Evolutionary conservation across 2,888 invertebrate genomes (phyloP).

Genomic region (Theretra japonica): DNA sequence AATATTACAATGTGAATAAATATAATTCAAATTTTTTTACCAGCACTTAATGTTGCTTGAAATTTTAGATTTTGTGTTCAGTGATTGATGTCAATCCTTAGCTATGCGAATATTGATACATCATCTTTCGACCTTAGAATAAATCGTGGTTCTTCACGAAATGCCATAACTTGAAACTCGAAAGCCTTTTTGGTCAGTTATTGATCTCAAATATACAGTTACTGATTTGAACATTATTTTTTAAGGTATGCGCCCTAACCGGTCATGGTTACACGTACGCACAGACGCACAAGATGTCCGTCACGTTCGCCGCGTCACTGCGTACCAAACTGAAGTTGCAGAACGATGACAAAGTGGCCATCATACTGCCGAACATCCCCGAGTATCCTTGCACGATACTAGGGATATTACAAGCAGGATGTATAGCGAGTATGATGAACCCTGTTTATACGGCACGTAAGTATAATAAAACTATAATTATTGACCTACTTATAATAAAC

Average conservation of each 20-base stretch:
- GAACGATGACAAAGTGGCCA: slow-evolving; percentile 87
- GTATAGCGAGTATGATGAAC: slow-evolving; percentile 89
- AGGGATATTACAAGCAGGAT: slow-evolving; percentile 88
- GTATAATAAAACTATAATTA: slow-evolving; percentile 37
- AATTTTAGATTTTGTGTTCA: too few species aligned
- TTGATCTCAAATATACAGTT: too few species aligned
- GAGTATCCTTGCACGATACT: slow-evolving; percentile 88
- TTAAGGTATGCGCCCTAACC: slow-evolving; percentile 89
- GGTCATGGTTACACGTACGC: slow-evolving; percentile 89
- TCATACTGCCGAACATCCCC: slow-evolving; percentile 90
- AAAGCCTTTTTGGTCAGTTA: too few species aligned
- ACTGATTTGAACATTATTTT: slow-evolving; percentile 30
- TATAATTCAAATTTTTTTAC: too few species aligned
- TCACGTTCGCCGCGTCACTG: slow-evolving; percentile 87
- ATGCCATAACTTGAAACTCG: too few species aligned
- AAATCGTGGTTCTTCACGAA: too few species aligned
- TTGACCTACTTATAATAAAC: too few species aligned
- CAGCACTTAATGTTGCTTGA: too few species aligned
- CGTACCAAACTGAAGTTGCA: slow-evolving; percentile 86
- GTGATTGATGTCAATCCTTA: too few species aligned
- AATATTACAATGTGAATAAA: too few species aligned
- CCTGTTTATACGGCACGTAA: slow-evolving; percentile 81
- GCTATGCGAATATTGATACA: background rate
- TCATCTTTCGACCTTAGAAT: too few species aligned
- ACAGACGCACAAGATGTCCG: slow-evolving; percentile 85